These are phyloP conservation scores for Ctenoplectra terminalis DNA, from an alignment of 1,140 invertebrate species.

Conservation along the genomic window DNA sequence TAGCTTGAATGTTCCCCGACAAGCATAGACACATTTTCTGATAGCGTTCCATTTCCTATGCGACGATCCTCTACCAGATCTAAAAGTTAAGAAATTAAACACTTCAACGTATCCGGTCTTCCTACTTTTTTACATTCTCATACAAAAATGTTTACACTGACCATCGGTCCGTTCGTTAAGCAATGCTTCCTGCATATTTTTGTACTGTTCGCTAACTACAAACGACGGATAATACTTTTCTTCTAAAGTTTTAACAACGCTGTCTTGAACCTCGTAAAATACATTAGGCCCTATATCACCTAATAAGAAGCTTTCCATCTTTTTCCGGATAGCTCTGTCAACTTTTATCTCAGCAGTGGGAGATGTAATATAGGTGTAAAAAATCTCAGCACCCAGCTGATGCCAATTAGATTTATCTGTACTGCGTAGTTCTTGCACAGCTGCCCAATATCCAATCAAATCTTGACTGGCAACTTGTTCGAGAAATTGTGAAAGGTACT, in stretches of 20 bases:
- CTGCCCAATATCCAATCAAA: slow-evolving; percentile 92
- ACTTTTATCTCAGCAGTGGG: slow-evolving; percentile 91
- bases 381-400: slow-evolving; percentile 94
- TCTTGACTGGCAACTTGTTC: slow-evolving; percentile 92
- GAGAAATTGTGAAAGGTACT: slow-evolving; percentile 91
- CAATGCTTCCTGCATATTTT: slow-evolving; percentile 88
- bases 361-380: slow-evolving; percentile 93
- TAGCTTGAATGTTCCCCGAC: slow-evolving; percentile 92
- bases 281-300: slow-evolving; percentile 94
- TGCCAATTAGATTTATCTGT: slow-evolving; percentile 90
- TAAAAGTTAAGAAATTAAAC: slow-evolving; percentile 33
- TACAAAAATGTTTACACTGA: slow-evolving; percentile 46
- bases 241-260: slow-evolving; percentile 90
- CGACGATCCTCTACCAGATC: slow-evolving; percentile 75
- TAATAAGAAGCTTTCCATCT: slow-evolving; percentile 93
- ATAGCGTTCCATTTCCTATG: slow-evolving; percentile 72
- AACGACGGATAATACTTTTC: slow-evolving; percentile 95
- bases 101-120: no score
- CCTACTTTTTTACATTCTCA: background rate
- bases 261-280: slow-evolving; percentile 93
- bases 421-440: slow-evolving; percentile 92
- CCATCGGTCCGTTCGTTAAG: slow-evolving; percentile 86
- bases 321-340: slow-evolving; percentile 89
- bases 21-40: slow-evolving; percentile 80
- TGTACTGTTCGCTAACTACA: slow-evolving; percentile 92